These are phyloP conservation scores for Hylaea fasciaria DNA, from an alignment of 2,888 invertebrate species.

Conservation along the genomic window DNA sequence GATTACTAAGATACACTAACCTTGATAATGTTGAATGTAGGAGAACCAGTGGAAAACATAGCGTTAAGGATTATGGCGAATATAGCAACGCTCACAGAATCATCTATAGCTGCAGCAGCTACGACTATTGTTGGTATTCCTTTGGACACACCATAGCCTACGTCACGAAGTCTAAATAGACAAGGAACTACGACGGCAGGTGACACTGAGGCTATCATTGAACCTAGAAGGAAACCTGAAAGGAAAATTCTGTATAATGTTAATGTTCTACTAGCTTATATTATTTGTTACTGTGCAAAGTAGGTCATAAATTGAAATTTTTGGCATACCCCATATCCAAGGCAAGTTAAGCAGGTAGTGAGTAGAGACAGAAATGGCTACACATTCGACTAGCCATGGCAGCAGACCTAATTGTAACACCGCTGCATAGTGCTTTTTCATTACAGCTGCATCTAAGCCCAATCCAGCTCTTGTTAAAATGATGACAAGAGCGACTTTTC, in stretches of 20 bases:
- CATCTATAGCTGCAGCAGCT: constrained; percentile 94
- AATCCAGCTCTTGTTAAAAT: constrained; percentile 93
- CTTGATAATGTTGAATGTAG: constrained; percentile 87
- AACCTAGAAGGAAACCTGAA: constrained; percentile 88
- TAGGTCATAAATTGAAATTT: not conserved
- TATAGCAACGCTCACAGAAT: constrained; percentile 94
- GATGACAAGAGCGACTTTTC: constrained; percentile 92
- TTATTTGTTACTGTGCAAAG: too few relatives aligned
- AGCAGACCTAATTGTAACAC: constrained; percentile 90
- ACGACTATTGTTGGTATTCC: constrained; percentile 95
- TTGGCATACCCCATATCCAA: constrained; percentile 89
- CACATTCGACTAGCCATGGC: constrained; percentile 91
- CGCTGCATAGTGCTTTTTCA: constrained; percentile 89
- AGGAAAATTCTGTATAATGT: constrained; percentile 21
- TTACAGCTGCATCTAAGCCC: constrained; percentile 90
- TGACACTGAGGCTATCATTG: constrained; percentile 93
- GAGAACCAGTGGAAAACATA: constrained; percentile 89
- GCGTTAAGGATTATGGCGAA: constrained; percentile 93
- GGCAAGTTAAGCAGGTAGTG: constrained; percentile 89
- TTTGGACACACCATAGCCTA: constrained; percentile 91
- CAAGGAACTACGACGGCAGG: constrained; percentile 96
- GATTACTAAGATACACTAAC: constrained; percentile 54
- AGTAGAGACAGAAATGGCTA: constrained; percentile 85
- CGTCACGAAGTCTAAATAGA: constrained; percentile 89
- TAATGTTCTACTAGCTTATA: too few relatives aligned